Conservation (phyloP, 2,113 vertebrate species). For the Xiphias gladius region DNA sequence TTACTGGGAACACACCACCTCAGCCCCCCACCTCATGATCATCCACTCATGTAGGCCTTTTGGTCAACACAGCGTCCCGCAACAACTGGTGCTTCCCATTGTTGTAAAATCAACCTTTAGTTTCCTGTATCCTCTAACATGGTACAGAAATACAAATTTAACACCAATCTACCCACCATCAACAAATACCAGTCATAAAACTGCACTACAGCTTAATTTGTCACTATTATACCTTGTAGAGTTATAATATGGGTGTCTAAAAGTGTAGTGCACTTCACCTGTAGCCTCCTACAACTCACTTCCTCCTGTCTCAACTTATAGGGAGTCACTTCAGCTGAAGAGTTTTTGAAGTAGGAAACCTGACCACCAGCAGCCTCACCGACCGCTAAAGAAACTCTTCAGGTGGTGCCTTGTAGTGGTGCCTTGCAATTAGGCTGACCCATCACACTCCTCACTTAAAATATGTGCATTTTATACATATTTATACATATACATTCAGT, state of each 20-base stretch:
- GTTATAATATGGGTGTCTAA: slow-evolving; percentile 3
- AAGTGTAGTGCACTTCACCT: slow-evolving; percentile 5
- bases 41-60: slow-evolving; percentile 34
- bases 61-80: slow-evolving; percentile 38
- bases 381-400: not conserved
- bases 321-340: slow-evolving; percentile 20
- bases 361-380: slow-evolving; percentile 6
- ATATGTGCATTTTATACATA: not conserved
- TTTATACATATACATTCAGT: not conserved
- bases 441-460: not conserved
- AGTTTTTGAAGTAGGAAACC: slow-evolving; percentile 31
- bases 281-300: slow-evolving; percentile 32
- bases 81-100: slow-evolving; percentile 2
- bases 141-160: not conserved
- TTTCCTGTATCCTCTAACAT: slow-evolving; percentile 11
- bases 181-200: not conserved
- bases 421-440: not conserved
- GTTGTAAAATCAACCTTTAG: not conserved
- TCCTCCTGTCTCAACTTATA: slow-evolving; percentile 49
- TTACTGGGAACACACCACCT: slow-evolving; percentile 43
- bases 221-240: not conserved
- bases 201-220: not conserved
- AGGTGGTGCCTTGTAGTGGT: too few species aligned
- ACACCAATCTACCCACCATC: not conserved
- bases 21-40: slow-evolving; percentile 48